Conservation (phyloP, 1,140 invertebrate genomes). For the Drosophila prosaltans region DNA sequence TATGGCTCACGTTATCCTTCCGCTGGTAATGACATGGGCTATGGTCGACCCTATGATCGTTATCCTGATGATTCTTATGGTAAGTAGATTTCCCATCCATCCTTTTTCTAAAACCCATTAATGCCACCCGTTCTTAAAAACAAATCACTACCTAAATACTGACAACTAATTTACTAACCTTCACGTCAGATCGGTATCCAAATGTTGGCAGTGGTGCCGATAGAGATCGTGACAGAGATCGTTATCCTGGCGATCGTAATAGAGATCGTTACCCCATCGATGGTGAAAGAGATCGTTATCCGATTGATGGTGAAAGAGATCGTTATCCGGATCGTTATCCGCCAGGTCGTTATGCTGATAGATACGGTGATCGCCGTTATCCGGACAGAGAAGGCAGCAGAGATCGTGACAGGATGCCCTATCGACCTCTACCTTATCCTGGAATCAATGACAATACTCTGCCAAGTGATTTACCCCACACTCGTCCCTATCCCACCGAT, state of each 20-base stretch:
- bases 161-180: slow-evolving; percentile 16
- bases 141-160: not conserved
- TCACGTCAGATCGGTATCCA: slow-evolving; percentile 55
- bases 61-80: slow-evolving; percentile 2
- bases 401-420: slow-evolving; percentile 75
- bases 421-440: slow-evolving; percentile 80
- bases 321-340: slow-evolving; percentile 76
- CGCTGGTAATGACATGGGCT: not conserved
- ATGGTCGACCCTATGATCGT: slow-evolving; percentile 1
- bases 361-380: slow-evolving; percentile 78
- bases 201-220: slow-evolving; percentile 62
- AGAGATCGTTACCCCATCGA: slow-evolving; percentile 44
- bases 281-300: slow-evolving; percentile 50
- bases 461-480: slow-evolving; percentile 73
- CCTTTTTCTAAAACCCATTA: not conserved
- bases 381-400: slow-evolving; percentile 69
- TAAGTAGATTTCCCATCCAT: not conserved
- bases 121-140: not conserved
- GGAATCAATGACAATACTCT: slow-evolving; percentile 72
- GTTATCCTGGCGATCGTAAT: slow-evolving; percentile 5
- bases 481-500: slow-evolving; percentile 68
- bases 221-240: not conserved
- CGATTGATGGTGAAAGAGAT: slow-evolving; percentile 73
- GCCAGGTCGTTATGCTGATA: slow-evolving; percentile 63
- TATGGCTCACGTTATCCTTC: slow-evolving; percentile 76